Evolutionary conservation across 64 coral and sea anemone species (phyloP).

Genomic region (Stylophora pistillata): DNA sequence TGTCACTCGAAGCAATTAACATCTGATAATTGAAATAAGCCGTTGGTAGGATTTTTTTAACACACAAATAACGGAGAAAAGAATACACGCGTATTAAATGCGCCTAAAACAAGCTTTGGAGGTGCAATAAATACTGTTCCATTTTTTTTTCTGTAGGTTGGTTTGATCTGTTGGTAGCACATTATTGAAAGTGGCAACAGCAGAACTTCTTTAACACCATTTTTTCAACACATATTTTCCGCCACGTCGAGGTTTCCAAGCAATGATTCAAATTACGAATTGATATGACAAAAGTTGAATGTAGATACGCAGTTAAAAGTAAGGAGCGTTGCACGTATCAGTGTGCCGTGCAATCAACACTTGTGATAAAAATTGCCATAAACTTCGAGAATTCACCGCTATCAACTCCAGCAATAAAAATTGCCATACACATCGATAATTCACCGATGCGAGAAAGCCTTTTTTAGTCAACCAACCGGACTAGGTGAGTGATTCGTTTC

Average conservation of each 20-base stretch:
- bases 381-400: no score
- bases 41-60: no score
- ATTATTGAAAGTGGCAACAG: background rate
- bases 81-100: background rate
- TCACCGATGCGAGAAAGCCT: no score
- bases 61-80: no score
- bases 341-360: background rate
- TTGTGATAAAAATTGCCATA: no score
- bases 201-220: background rate
- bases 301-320: background rate
- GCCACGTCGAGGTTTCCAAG: background rate
- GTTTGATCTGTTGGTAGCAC: background rate
- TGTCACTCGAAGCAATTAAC: no score
- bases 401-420: no score
- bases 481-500: no score
- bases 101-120: background rate
- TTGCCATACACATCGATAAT: no score
- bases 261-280: constrained; percentile 9
- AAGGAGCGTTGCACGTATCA: background rate
- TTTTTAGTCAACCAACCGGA: no score
- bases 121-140: background rate
- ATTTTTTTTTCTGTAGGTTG: background rate
- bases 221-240: background rate
- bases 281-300: background rate
- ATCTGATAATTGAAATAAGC: no score